Conservation (phyloP, 1,140 invertebrate species). For the Formica exsecta region DNA sequence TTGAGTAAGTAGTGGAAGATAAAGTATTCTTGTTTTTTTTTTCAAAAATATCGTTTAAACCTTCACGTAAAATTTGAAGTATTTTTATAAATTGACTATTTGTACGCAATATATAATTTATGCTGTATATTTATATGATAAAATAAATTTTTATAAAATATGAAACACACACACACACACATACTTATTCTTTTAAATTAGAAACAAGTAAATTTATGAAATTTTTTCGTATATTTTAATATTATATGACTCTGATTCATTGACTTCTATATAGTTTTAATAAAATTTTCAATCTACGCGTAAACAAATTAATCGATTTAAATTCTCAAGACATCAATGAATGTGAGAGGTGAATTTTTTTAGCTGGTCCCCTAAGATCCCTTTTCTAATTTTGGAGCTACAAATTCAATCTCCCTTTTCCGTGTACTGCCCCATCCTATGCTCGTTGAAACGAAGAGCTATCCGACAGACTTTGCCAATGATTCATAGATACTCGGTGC, state of each 20-base stretch:
- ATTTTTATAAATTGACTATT: not conserved
- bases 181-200: not conserved
- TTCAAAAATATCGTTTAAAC: not conserved
- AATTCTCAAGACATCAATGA: not conserved
- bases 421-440: slow-evolving; percentile 2
- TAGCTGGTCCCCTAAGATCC: not conserved
- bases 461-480: slow-evolving; percentile 49
- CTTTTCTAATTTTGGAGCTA: slow-evolving; percentile 47
- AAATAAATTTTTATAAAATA: not conserved
- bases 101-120: not conserved
- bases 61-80: not conserved
- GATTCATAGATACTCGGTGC: slow-evolving; percentile 56
- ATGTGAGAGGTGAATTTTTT: not conserved
- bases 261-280: not conserved
- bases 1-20: not conserved
- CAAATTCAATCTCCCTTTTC: slow-evolving; percentile 47
- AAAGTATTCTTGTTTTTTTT: not conserved
- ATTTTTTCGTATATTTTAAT: not conserved
- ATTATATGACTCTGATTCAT: not conserved
- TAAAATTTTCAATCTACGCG: not conserved
- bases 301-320: not conserved
- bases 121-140: not conserved
- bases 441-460: slow-evolving; percentile 41
- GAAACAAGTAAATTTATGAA: not conserved
- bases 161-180: too few species aligned